Evolutionary conservation across 2,888 invertebrate species (phyloP), one percentile per base, ranked within the genome.

Genomic region (Isoperla grammatica): DNA sequence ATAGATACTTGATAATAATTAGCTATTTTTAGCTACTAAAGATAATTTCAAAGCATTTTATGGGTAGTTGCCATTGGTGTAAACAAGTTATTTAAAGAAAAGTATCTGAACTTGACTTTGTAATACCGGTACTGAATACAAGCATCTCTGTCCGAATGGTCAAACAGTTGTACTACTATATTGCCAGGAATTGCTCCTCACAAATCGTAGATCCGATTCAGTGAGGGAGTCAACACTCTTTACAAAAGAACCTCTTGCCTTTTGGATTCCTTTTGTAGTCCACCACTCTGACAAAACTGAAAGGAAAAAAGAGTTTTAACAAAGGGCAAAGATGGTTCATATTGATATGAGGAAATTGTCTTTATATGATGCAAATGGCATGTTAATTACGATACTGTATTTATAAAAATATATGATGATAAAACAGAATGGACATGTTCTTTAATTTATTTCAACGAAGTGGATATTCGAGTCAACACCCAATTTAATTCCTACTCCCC

Each of bases 371-470:
- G n/a, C 15, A 40, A 12, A 40, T 40, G 42, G 42, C 42, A 40
- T 15, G n/a, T 40, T 40, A 40, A 13, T 40, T 40, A 40, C 15
- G 11, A 40, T 13, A 40, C 15, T 13, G n/a, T 40, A 40, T 40
- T 40, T 40, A 12, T 40, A 13, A 13, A 6, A 40, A 15, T 40
- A 40, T 40, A 40, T 40, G 45, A 45, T 29, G 29, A 29, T 29
- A 29, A 29, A 29, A 29, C 29, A 67, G 53, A 48, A 15, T 65
- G 65, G 56, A 46, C n/a, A n/a, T n/a, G n/a, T n/a, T n/a, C n/a
- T n/a, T n/a, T n/a, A n/a, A n/a, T n/a, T n/a, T n/a, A n/a, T n/a
- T n/a, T n/a, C n/a, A n/a, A n/a, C n/a, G n/a, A n/a, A n/a, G n/a
- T n/a, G n/a, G n/a, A n/a, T n/a, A n/a, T n/a, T n/a, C n/a, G n/a